Conservation (phyloP, 2,797 vertebrate genomes). For the Morus bassanus region DNA sequence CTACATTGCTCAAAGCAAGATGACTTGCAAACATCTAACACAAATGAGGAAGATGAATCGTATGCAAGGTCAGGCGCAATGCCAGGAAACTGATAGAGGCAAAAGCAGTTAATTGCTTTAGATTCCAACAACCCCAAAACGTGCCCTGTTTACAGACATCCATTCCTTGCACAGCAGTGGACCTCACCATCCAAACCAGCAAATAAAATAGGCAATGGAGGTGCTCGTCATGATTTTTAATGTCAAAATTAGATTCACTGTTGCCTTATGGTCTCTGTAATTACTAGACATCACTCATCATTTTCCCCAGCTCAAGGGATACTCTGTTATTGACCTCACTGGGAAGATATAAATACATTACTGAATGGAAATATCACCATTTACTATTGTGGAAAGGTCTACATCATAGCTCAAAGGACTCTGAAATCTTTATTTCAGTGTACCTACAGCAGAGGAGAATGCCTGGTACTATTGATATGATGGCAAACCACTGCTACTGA, state of each 20-base stretch:
- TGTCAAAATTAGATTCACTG: conserved; percentile 44
- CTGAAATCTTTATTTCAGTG: conserved; percentile 1
- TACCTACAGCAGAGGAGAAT: background rate
- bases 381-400: conserved; percentile 20
- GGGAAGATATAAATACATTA: conserved; percentile 49
- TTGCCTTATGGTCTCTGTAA: conserved; percentile 51
- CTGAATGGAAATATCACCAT: conserved; percentile 38
- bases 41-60: conserved; percentile 42
- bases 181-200: background rate
- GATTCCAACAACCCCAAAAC: conserved; percentile 34
- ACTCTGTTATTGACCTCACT: conserved; percentile 45
- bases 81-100: conserved; percentile 24
- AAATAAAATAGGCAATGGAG: background rate
- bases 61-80: conserved; percentile 51
- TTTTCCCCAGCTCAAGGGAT: conserved; percentile 49
- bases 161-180: background rate
- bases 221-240: conserved; percentile 12
- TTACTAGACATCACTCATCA: conserved; percentile 54
- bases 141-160: conserved; percentile 31
- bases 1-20: conserved; percentile 33
- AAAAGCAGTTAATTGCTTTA: conserved; percentile 58
- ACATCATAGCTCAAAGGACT: conserved; percentile 15
- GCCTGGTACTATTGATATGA: background rate
- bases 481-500: background rate
- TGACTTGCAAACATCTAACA: conserved; percentile 54